These are phyloP conservation scores for Dinoponera quadriceps DNA, from an alignment of 1,140 invertebrate species.

Conservation along the genomic window DNA sequence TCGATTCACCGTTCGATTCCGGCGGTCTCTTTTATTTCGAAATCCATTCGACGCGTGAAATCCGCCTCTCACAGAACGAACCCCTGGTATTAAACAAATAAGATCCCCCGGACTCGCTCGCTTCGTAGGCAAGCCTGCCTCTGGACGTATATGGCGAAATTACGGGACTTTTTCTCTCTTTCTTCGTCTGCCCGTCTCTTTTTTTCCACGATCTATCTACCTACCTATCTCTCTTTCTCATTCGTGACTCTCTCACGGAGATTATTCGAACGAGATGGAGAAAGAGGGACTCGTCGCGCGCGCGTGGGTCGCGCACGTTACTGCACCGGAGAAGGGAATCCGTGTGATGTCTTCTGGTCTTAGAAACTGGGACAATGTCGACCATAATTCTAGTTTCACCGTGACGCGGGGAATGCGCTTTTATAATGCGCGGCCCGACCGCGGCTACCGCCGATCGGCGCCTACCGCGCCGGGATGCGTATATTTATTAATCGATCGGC, in stretches of 20 bases:
- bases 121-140: too few species aligned
- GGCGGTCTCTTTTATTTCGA: background rate
- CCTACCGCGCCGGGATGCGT: conserved; percentile 42
- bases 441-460: conserved; percentile 30
- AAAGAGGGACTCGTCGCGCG: background rate
- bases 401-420: conserved; percentile 60
- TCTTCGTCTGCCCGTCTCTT: background rate
- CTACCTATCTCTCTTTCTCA: background rate
- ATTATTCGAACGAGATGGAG: background rate
- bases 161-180: background rate
- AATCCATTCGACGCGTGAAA: background rate
- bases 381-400: conserved; percentile 67
- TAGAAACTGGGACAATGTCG: conserved; percentile 75
- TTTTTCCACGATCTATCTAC: too few species aligned
- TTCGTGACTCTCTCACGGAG: background rate
- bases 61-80: background rate
- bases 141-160: background rate
- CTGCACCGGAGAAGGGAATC: conserved; percentile 66
- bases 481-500: conserved; percentile 71
- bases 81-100: background rate
- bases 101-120: background rate
- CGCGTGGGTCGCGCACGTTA: conserved; percentile 53
- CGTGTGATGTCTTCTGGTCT: conserved; percentile 33
- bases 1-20: conserved; percentile 8
- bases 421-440: conserved; percentile 34